phyloP scores from a whole-genome alignment of 2,797 vertebrate genomes.

The Gymnothorax javanicus region DNA sequence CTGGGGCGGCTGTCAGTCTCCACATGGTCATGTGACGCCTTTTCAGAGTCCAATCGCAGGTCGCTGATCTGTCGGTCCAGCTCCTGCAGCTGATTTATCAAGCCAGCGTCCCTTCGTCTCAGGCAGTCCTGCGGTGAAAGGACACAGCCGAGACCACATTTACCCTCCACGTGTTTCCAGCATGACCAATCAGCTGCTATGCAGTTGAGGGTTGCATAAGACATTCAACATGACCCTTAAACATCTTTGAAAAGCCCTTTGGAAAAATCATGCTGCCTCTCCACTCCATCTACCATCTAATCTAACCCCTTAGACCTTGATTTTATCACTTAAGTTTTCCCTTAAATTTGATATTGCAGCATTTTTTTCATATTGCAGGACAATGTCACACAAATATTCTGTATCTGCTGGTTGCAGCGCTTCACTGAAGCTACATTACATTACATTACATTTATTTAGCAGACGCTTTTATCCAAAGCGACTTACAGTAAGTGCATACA shows the following conservation, averaged over 20 bases:
- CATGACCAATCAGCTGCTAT: conserved; percentile 4
- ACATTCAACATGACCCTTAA: conserved; percentile 22
- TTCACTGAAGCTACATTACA: no score
- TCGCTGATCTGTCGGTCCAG: conserved; percentile 92
- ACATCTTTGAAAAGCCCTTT: conserved; percentile 34
- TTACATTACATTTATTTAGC: no score
- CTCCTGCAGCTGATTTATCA: conserved; percentile 88
- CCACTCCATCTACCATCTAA: conserved; percentile 29
- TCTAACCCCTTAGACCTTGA: not conserved
- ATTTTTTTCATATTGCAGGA: no score
- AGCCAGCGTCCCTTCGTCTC: conserved; percentile 83
- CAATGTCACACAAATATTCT: no score
- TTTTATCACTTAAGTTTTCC: no score
- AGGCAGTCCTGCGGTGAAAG: conserved; percentile 81
- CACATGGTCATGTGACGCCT: conserved; percentile 76
- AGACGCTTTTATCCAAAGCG: no score
- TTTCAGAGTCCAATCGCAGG: conserved; percentile 84
- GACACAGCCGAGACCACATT: conserved; percentile 8
- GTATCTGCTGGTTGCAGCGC: no score
- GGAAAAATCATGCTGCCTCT: conserved; percentile 23
- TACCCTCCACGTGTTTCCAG: not conserved
- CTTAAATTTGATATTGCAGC: no score
- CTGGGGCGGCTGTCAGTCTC: conserved; percentile 93
- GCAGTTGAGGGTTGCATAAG: conserved; percentile 14
- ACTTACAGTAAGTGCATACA: no score